A percentile compares a stretch with the other conserved stretches of the same genome.
Evolutionary conservation across 2,113 vertebrate genomes (phyloP).

Genomic region (Carassius gibelio): DNA sequence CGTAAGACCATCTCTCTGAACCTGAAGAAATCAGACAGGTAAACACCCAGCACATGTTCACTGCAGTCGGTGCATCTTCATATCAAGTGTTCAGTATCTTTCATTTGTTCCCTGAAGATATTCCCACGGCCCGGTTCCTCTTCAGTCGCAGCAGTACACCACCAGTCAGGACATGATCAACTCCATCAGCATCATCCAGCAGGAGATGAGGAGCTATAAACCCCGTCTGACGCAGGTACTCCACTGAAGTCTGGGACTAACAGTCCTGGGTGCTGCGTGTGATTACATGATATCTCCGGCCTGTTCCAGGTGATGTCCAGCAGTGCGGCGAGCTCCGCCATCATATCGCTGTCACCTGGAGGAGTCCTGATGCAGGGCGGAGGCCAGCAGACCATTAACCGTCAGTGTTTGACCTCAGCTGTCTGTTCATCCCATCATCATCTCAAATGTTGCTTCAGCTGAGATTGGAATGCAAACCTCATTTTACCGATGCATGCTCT

Average conservation of each 20-base stretch:
- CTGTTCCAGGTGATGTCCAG: constrained; percentile 88
- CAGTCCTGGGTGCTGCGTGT: too few relatives aligned
- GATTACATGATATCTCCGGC: background rate
- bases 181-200: constrained; percentile 87
- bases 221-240: constrained; percentile 92
- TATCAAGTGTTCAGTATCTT: background rate
- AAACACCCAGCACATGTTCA: constrained; percentile 16
- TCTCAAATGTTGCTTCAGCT: background rate
- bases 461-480: too few relatives aligned
- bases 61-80: background rate
- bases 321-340: constrained; percentile 85
- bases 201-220: constrained; percentile 92
- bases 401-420: constrained; percentile 71
- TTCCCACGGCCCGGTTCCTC: constrained; percentile 94
- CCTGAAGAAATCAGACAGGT: constrained; percentile 97
- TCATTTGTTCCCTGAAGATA: constrained; percentile 76
- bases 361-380: constrained; percentile 93
- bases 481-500: background rate
- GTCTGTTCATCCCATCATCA: background rate
- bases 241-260: background rate
- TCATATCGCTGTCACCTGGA: constrained; percentile 91
- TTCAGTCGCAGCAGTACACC: constrained; percentile 93
- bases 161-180: constrained; percentile 98
- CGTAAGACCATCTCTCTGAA: constrained; percentile 90
- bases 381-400: constrained; percentile 92